Base-by-base conservation (phyloP, 2,888 invertebrate species). In the Rhagium mordax region DNA sequence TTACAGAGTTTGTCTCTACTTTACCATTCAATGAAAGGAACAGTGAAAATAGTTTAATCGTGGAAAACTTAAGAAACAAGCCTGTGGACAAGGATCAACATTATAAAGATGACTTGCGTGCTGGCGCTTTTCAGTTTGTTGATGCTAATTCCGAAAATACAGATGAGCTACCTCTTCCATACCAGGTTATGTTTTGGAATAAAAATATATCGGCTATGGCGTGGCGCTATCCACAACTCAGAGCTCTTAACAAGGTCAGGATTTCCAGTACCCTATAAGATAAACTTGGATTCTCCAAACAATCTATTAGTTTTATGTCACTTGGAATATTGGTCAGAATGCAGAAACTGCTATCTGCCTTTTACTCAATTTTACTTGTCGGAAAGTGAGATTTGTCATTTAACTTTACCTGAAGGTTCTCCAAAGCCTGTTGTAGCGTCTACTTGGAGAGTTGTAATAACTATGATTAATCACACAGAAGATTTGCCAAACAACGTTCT, bases 181-280 rank as follows among this genome's bases (percentile, higher is more conserved):
- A 95, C 87, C 95, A 96, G 89, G 82, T 82, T 13, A 82, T 83
- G 78, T 84, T 84, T 77, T 84, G 84, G 83, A 89, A 90, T 70
- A 89, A 89, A 79, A 87, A 87, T 3, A 89, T 90, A 74, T 91
- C 92, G 18, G 92, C 92, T 2, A 95, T 98, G 90, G 93, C 95
- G 16, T 98, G 98, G 98, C 91, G 95, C 3, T 98, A 98, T 88
- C 96, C 96, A 0, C 95, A 97, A 84, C 97, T 97, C 0, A 90
- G 98, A 41, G 92, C 94, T 53, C 90, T 98, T 81, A 95, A 94
- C 0, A 91, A 92, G 77, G 91, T 98, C 66, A 90, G 94, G 29
- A 92, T 95, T 7, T 83, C 98, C 98, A 0, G 92, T 98, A 67
- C 97, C 97, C 0, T 93, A 94, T 83, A 91, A 92, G 86, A 93